Base-by-base conservation (phyloP, 2,888 invertebrate genomes). In the Acanthosepion esculentum region DNA sequence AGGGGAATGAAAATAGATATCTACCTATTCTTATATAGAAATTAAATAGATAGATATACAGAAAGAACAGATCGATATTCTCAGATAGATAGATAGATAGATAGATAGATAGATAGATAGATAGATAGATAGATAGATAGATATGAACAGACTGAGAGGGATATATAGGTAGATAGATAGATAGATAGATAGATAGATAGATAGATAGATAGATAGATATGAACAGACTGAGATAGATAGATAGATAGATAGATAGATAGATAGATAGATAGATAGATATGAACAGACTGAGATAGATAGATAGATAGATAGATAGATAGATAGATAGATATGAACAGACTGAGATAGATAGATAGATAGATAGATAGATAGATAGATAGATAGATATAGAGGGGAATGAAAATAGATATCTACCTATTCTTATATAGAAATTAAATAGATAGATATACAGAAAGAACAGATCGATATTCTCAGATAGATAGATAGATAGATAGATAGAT, bases 401-500 rank as follows among this genome's bases (percentile, higher is more conserved):
- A 3, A 41, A 41, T 41, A 41, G 41, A 41, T 41, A 41, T 41
- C 41, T 2, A 3, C 3, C 41, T 41, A 41, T 41, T 41, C 41
- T 41, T 3, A 41, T 2, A 41, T 41, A 41, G 41, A 41, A 41
- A 8, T n/a, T 78, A n/a, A 8, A 78, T n/a, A 78, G 29, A 78
- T 15, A n/a, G 0, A 78, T 8, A 29, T 3, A 78, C 12, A 78
- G 15, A 78, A n/a, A 78, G 15, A 78, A 41, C 18, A 78, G 6
- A 78, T 78, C 6, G 15, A 78, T 78, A 78, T 41, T 41, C 41
- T 41, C 41, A 41, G 20, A 78, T 78, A n/a, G 29, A 78, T 78
- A 78, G 78, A 78, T 78, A n/a, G 78, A 78, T 78, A 78, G 78
- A 78, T n/a, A 78, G 29, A 78, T 78, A 78, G 29, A 78, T 78